Percentiles rank a stretch among this genome's conserved stretches.
Evolutionary conservation across 2,113 vertebrate genomes (phyloP).

Genomic region (Dipodomys ordii): DNA sequence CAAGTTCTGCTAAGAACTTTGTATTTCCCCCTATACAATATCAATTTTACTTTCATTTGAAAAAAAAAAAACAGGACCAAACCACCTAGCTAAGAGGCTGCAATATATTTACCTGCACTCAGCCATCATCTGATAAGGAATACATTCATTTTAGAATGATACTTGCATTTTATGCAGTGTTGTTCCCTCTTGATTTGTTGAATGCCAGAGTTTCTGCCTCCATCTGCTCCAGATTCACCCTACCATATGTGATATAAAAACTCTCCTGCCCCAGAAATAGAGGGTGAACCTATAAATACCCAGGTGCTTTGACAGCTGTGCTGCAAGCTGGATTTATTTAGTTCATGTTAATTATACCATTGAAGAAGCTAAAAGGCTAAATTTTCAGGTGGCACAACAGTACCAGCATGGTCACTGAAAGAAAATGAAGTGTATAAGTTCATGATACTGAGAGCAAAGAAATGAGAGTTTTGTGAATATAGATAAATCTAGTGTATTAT

Average conservation of each 20-base stretch:
- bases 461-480: not conserved
- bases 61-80: not conserved
- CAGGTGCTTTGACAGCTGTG: slow-evolving; percentile 44
- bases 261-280: not conserved
- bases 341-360: slow-evolving; percentile 36
- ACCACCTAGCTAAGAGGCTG: not conserved
- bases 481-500: not conserved
- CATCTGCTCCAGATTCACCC: not conserved
- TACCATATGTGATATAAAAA: slow-evolving; percentile 2
- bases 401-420: not conserved
- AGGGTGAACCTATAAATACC: slow-evolving; percentile 7
- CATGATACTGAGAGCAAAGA: not conserved
- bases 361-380: slow-evolving; percentile 51
- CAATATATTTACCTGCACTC: not conserved
- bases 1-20: not conserved
- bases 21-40: not conserved
- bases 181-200: not conserved
- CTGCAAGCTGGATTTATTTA: slow-evolving; percentile 47
- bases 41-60: not conserved
- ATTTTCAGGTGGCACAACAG: slow-evolving; percentile 31
- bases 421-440: not conserved
- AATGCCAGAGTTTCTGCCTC: not conserved
- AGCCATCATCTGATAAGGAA: not conserved
- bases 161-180: not conserved
- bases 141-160: not conserved